phyloP scores from a whole-genome alignment of 2,888 invertebrate species.

The Synergus itoensis region DNA sequence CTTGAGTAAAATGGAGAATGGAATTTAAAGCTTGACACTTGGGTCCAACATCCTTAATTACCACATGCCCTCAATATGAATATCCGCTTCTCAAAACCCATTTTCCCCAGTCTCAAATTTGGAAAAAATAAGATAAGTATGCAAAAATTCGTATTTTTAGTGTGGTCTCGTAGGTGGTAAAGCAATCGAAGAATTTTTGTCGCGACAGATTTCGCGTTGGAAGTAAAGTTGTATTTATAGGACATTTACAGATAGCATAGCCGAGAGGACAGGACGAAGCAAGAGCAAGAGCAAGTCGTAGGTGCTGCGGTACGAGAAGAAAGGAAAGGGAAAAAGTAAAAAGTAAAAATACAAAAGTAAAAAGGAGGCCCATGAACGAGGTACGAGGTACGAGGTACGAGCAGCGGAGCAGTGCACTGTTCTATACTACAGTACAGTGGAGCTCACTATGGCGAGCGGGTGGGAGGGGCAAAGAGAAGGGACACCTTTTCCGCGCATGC shows the following conservation, averaged over 20 bases:
- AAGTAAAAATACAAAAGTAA: conserved; percentile 17
- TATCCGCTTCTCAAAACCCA: too few species aligned
- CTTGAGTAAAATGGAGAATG: too few species aligned
- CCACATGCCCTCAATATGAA: too few species aligned
- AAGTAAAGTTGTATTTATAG: conserved; percentile 30
- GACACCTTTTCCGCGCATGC: conserved; percentile 45
- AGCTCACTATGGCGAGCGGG: too few species aligned
- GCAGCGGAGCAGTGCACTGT: not conserved
- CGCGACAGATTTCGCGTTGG: conserved; percentile 6
- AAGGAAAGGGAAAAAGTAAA: conserved; percentile 30
- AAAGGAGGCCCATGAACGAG: conserved; percentile 15
- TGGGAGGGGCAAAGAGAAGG: not conserved
- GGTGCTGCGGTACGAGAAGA: conserved; percentile 24
- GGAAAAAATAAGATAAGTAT: too few species aligned
- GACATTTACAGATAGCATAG: conserved; percentile 26
- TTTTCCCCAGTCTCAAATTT: too few species aligned
- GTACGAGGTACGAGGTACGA: conserved; percentile 3
- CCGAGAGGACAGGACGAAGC: conserved; percentile 24
- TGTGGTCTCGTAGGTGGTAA: too few species aligned
- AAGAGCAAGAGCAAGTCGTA: not conserved
- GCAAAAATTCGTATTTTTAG: too few species aligned
- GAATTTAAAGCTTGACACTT: too few species aligned
- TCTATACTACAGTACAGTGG: not conserved
- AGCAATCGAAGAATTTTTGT: not conserved
- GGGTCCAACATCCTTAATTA: too few species aligned